Percentiles rank a stretch among this genome's conserved stretches.
Conservation (phyloP, 2,113 vertebrate species). For the Thunnus thynnus region DNA sequence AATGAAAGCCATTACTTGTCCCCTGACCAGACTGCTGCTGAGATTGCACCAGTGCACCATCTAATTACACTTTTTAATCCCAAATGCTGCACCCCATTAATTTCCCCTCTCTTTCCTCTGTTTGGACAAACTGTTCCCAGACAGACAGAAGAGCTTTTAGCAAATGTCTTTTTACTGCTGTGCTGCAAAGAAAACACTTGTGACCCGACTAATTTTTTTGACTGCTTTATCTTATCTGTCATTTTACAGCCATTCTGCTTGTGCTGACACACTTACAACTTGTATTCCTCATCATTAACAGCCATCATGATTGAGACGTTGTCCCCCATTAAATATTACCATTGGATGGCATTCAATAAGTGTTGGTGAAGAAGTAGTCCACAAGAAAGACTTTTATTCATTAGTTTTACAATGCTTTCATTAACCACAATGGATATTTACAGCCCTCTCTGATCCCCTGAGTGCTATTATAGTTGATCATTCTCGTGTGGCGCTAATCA, state of each 20-base stretch:
- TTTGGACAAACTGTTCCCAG: constrained; percentile 45
- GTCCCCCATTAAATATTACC: constrained; percentile 49
- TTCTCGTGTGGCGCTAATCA: constrained; percentile 60
- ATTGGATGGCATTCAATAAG: constrained; percentile 50
- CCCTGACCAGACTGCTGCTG: constrained; percentile 28
- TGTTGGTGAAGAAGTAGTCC: constrained; percentile 50
- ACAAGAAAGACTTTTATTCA: constrained; percentile 57
- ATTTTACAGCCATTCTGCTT: constrained; percentile 61
- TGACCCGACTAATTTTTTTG: constrained; percentile 44
- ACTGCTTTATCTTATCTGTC: constrained; percentile 55
- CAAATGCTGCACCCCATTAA: constrained; percentile 56
- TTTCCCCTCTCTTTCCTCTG: constrained; percentile 35
- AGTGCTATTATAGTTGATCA: constrained; percentile 65
- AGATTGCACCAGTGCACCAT: constrained; percentile 48
- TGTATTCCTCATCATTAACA: constrained; percentile 47
- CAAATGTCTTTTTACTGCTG: constrained; percentile 34
- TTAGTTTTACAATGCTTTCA: constrained; percentile 71
- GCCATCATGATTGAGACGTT: constrained; percentile 44
- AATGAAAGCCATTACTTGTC: constrained; percentile 40
- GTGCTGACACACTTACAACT: constrained; percentile 47
- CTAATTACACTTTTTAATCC: constrained; percentile 70
- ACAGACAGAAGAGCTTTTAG: constrained; percentile 34
- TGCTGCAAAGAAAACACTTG: constrained; percentile 30
- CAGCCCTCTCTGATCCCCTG: constrained; percentile 59
- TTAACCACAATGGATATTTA: constrained; percentile 63